These are phyloP conservation scores for Luffia ferchaultella DNA, from an alignment of 2,888 invertebrate species.

Conservation along the genomic window DNA sequence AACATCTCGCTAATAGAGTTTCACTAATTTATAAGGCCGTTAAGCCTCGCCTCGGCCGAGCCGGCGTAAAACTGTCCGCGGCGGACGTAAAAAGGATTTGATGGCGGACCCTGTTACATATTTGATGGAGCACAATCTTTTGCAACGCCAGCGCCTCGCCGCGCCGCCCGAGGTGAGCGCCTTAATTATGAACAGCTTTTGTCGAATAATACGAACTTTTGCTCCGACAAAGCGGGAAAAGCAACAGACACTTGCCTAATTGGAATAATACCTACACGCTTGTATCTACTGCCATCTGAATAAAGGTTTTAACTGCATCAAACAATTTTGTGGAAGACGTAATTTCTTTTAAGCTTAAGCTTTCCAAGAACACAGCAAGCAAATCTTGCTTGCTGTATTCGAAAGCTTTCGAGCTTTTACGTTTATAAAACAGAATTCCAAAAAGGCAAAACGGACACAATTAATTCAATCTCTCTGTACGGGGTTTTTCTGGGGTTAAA, in stretches of 20 bases:
- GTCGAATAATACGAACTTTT: conserved; percentile 36
- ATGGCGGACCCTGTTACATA: conserved; percentile 51
- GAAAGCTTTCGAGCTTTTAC: too few relatives aligned
- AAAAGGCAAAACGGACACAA: too few relatives aligned
- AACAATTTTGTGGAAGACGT: too few relatives aligned
- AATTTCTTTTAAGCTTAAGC: too few relatives aligned
- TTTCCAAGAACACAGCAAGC: too few relatives aligned
- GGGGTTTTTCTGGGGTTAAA: too few relatives aligned
- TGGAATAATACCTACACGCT: background rate
- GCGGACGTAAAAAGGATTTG: conserved; percentile 55
- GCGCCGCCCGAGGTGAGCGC: conserved; percentile 30
- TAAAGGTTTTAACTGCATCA: too few relatives aligned
- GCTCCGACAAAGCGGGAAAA: background rate
- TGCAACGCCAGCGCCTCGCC: conserved; percentile 20
- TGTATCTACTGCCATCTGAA: background rate
- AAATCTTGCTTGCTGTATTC: too few relatives aligned
- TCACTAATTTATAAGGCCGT: conserved; percentile 64
- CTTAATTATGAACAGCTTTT: conserved; percentile 45
- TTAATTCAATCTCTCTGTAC: too few relatives aligned
- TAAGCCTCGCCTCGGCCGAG: conserved; percentile 36
- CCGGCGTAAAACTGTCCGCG: conserved; percentile 51
- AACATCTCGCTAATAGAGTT: conserved; percentile 66
- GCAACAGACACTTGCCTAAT: background rate
- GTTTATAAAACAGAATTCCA: too few relatives aligned
- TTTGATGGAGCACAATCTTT: conserved; percentile 49